Conservation (phyloP, 2,888 invertebrate genomes). For the Baronia brevicornis region DNA sequence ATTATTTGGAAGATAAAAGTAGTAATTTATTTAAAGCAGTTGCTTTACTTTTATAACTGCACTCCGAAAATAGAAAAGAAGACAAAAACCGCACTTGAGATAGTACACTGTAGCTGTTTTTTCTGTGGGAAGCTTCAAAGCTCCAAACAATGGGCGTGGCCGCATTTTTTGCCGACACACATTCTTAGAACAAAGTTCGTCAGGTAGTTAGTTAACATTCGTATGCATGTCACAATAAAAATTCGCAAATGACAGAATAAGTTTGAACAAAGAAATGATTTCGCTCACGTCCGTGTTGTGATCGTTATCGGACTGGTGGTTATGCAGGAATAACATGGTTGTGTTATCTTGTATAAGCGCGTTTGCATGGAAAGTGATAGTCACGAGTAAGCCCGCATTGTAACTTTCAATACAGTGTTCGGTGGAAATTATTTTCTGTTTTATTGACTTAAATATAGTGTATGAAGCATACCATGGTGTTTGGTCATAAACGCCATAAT, state of each 20-base stretch:
- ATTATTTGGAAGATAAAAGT: too few relatives aligned
- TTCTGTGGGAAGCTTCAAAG: constrained; percentile 67
- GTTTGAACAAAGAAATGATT: constrained; percentile 6
- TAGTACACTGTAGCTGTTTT: constrained; percentile 50
- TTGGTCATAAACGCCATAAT: too few relatives aligned
- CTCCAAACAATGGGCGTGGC: constrained; percentile 50
- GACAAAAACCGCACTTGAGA: constrained; percentile 70
- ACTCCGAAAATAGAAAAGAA: constrained; percentile 57
- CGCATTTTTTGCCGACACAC: constrained; percentile 43
- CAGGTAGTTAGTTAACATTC: constrained; percentile 58
- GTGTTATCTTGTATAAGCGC: constrained; percentile 8
- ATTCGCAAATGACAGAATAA: constrained; percentile 11
- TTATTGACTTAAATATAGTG: too few relatives aligned
- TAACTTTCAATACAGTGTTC: too few relatives aligned
- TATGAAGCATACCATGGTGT: too few relatives aligned
- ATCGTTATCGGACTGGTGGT: constrained; percentile 9
- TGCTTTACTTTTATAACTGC: constrained; percentile 56
- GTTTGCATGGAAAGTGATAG: too few relatives aligned
- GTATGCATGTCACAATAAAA: constrained; percentile 33
- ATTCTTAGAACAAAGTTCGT: constrained; percentile 49
- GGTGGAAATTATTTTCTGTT: too few relatives aligned
- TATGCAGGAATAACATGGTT: constrained; percentile 5
- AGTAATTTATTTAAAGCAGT: too few relatives aligned
- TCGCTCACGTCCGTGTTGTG: not conserved
- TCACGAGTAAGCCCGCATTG: too few relatives aligned